phyloP scores from a whole-genome alignment of 2,797 vertebrate genomes.

The Gallinago stenura region DNA sequence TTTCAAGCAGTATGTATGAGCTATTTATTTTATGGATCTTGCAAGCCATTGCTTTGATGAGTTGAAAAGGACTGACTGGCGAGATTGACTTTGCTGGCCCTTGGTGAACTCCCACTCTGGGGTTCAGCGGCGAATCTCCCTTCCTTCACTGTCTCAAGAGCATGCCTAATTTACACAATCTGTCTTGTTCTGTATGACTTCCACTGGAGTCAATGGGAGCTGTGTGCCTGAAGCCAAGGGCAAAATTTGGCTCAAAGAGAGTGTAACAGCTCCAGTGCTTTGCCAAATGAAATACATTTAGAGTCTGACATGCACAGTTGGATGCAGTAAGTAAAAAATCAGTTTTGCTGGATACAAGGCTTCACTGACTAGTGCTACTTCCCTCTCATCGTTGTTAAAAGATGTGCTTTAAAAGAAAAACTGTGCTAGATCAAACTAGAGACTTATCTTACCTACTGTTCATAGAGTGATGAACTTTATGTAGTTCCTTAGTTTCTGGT shows the following conservation, averaged over 20 bases:
- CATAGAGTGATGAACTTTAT: neutral
- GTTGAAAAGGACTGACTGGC: neutral
- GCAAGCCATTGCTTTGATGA: neutral
- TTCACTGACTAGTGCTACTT: slow-evolving; percentile 31
- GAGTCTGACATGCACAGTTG: slow-evolving; percentile 35
- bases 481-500: neutral
- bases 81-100: slow-evolving; percentile 13
- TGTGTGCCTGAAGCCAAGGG: slow-evolving; percentile 61
- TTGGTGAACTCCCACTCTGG: slow-evolving; percentile 18
- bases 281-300: slow-evolving; percentile 65
- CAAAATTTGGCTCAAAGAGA: slow-evolving; percentile 58
- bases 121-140: neutral
- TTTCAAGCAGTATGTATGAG: neutral
- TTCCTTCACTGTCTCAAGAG: neutral
- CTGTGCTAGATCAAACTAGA: neutral
- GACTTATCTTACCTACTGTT: neutral
- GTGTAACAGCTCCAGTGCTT: slow-evolving; percentile 41
- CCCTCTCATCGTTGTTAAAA: slow-evolving; percentile 35
- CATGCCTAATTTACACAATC: slow-evolving; percentile 59
- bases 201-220: slow-evolving; percentile 57
- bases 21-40: slow-evolving; percentile 23
- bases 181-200: slow-evolving; percentile 44
- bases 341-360: slow-evolving; percentile 16
- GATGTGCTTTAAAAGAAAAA: slow-evolving; percentile 18
- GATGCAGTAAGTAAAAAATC: slow-evolving; percentile 23